Evolutionary conservation across 2,113 vertebrate genomes (phyloP).

Genomic region (Haemorhous mexicanus): DNA sequence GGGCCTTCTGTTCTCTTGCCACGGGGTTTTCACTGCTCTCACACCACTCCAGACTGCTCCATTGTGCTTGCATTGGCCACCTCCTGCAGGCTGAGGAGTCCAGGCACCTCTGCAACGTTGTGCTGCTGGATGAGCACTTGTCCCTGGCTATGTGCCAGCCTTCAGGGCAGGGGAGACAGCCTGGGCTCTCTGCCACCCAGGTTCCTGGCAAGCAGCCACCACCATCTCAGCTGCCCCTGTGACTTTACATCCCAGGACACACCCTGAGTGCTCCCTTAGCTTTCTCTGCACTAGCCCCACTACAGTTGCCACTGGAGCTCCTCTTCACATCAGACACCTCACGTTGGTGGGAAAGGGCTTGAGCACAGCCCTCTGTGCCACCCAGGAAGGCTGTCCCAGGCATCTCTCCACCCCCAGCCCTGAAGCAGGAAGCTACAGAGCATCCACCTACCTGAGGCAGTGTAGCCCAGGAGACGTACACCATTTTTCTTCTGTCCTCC

Average conservation of each 20-base stretch:
- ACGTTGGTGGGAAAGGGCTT: fast-evolving
- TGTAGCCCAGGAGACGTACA: fast-evolving
- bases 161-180: not conserved
- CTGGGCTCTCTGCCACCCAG: not conserved
- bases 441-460: not conserved
- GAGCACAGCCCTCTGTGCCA: not conserved
- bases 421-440: not conserved
- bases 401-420: not conserved
- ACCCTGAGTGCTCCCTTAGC: not conserved
- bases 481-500: not conserved
- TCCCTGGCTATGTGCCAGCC: not conserved
- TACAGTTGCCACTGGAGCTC: not conserved
- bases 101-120: not conserved
- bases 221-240: fast-evolving
- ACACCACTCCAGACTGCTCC: not conserved
- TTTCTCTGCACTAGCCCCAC: not conserved
- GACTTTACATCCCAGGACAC: not conserved
- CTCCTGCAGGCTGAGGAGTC: not conserved
- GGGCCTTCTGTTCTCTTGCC: not conserved
- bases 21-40: not conserved
- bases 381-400: not conserved
- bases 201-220: not conserved
- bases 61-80: fast-evolving
- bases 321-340: not conserved
- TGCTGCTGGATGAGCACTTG: not conserved